Conservation (phyloP, 2,113 vertebrate species). For the Pseudorhombus dupliciocellatus region DNA sequence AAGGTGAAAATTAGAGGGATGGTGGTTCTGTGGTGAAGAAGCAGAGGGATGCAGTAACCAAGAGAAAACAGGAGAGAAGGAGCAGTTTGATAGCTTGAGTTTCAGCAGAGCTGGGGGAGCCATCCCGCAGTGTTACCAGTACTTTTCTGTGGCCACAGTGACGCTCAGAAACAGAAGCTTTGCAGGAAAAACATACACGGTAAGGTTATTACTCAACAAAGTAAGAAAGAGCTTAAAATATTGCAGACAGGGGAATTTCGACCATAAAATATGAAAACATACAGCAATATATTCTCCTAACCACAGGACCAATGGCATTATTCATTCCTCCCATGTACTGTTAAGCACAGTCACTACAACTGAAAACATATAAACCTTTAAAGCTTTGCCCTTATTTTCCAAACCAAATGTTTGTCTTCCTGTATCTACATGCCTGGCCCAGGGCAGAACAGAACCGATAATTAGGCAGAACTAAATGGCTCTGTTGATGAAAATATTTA, state of each 20-base stretch:
- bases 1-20: constrained; percentile 1
- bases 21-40: constrained; percentile 30
- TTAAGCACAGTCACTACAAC: constrained; percentile 70
- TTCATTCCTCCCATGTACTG: constrained; percentile 77
- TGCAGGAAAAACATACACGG: constrained; percentile 74
- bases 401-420: constrained; percentile 81
- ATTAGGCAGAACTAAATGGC: constrained; percentile 63
- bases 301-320: constrained; percentile 74
- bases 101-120: constrained; percentile 56
- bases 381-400: constrained; percentile 78
- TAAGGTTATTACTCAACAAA: constrained; percentile 79
- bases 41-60: constrained; percentile 19
- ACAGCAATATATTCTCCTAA: constrained; percentile 77
- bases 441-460: constrained; percentile 60
- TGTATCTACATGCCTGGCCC: constrained; percentile 65
- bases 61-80: constrained; percentile 28
- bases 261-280: constrained; percentile 81
- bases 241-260: constrained; percentile 76
- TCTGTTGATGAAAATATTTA: constrained; percentile 67
- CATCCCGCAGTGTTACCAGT: constrained; percentile 61
- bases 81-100: constrained; percentile 45
- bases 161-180: constrained; percentile 79
- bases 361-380: constrained; percentile 80
- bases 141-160: constrained; percentile 55
- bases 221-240: constrained; percentile 73